Evolutionary conservation across 2,888 invertebrate species (phyloP), one percentile per base, ranked within the genome.

Genomic region (Bursaphelenchus okinawaensis): DNA sequence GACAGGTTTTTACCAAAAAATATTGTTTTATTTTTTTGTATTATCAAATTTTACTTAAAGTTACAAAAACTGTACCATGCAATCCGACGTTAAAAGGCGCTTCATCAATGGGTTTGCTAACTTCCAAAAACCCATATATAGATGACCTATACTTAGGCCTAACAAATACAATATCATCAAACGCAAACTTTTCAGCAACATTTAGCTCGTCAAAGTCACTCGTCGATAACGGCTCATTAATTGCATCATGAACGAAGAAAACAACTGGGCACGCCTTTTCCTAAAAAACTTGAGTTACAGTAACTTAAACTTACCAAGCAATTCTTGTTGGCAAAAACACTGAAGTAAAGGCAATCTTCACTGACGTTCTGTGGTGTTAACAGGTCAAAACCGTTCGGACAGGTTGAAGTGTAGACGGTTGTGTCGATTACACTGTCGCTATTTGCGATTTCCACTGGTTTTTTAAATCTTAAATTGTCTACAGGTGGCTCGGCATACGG

Each of bases 61-160:
- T 29, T 29, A 9, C 29, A 29, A 29, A 29, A 29, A 4, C 40
- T 40, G n/a, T 22, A 59, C 60, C 60, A 9, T 59, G 52, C 9
- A 59, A 20, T 23, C 60, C 60, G 55, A 59, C 60, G 24, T 59
- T 59, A 24, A 20, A 59, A 1, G 60, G 52, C 22, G 22, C 20
- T 50, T 50, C 52, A 20, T 31, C 28, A 16, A 50, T 8, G 12
- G 29, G 40, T 6, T 52, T 26, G 22, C 60, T 1, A 8, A 59
- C n/a, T 16, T 59, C 60, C 52, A 59, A 59, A 29, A 59, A 59
- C 1, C 60, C 60, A 12, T 40, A 59, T 12, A 52, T 12, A 4
- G n/a, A 12, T n/a, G 40, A 55, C 16, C 60, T 31, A 51, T 51
- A 29, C 55, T 59, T 59, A 16, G 40, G 40, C 1, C 40, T 12